Base-by-base conservation (phyloP, 2,888 invertebrate species). In the Anticlea derivata region DNA sequence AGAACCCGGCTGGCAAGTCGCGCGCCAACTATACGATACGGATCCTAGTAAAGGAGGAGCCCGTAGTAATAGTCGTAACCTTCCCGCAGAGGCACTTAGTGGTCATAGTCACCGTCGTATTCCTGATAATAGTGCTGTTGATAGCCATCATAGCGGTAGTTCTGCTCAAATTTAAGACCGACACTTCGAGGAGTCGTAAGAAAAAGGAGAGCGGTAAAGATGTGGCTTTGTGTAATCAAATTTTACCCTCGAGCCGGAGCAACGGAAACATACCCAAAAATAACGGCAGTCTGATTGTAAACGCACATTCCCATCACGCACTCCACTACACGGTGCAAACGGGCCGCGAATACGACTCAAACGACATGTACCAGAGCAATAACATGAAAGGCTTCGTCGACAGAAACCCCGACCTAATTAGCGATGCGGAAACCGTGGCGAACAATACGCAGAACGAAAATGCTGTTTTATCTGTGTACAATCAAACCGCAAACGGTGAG, bases 21-120 rank as follows among this genome's bases (percentile, higher is more conserved):
- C 94, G 93, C 61, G 94, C 95, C 50, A 97, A 97, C 79, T 96
- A 96, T 66, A 96, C 97, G 1, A 92, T 97, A 60, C 92, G 94
- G 58, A 93, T 96, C 37, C 92, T 96, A 58, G 91, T 95, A 45
- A 95, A 94, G 74, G 94, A 95, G 70, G 94, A 94, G 55, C 94
- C 94, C 7, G 91, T 94, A 13, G 93, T 94, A 5, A 93, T 94
- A 50, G 92, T 94, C 60, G 93, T 93, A 24, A 92, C 93, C 37
- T 94, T 95, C 79, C 94, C 94, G 0, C 92, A 94, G 55, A 94
- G 95, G 75, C 94, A 94, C 68, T 91, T 95, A 74, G 91, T 95
- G 55, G 93, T 95, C 39, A 93, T 95, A 61, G 92, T 94, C 35
- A 93, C 94, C 17, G 92, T 94, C 60, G 92, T 93, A 37, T 92